Conservation (phyloP, 2,113 vertebrate species). For the Seriola quinqueradiata region DNA sequence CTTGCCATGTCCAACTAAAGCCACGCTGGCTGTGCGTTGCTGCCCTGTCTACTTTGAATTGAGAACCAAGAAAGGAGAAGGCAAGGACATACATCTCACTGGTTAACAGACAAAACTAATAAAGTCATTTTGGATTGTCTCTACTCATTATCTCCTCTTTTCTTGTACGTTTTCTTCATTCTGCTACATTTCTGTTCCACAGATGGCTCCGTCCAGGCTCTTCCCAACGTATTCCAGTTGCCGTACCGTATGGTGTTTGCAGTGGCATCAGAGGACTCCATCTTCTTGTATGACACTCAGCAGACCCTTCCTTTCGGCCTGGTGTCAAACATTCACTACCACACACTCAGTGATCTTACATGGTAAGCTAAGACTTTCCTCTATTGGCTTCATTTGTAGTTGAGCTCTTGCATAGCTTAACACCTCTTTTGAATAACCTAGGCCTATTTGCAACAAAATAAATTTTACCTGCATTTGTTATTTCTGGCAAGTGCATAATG, state of each 20-base stretch:
- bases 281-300: conserved; percentile 95
- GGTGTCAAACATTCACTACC: conserved; percentile 97
- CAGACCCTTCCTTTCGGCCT: conserved; percentile 94
- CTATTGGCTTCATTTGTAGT: background rate
- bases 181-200: background rate
- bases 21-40: conserved; percentile 96
- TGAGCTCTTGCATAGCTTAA: background rate
- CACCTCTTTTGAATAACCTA: no score
- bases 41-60: conserved; percentile 95
- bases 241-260: conserved; percentile 97
- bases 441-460: no score
- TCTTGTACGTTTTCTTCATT: background rate
- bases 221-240: conserved; percentile 83
- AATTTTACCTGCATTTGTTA: no score
- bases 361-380: conserved; percentile 84
- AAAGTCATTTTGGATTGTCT: background rate
- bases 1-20: conserved; percentile 93
- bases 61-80: conserved; percentile 84
- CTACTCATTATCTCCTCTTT: background rate
- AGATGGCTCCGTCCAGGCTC: conserved; percentile 81
- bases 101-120: background rate
- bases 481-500: no score
- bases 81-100: conserved; percentile 62
- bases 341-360: conserved; percentile 96
- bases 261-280: conserved; percentile 95